Evolutionary conservation across 2,113 vertebrate genomes (phyloP).

Genomic region (Microtus richardsoni): DNA sequence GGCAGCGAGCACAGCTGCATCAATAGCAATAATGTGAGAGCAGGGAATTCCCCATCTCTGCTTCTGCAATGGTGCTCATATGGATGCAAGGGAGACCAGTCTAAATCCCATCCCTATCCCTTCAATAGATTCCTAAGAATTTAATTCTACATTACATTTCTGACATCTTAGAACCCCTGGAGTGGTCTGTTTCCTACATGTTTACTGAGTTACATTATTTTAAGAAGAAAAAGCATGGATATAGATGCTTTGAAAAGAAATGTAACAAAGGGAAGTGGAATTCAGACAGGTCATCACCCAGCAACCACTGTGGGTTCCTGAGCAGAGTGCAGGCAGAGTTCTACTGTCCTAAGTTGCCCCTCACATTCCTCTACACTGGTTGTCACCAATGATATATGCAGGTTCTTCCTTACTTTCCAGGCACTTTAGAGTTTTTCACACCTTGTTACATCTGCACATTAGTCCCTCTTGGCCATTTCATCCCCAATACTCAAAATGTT

Average conservation of each 20-base stretch:
- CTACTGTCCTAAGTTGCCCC: rapidly evolving
- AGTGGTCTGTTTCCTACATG: neutral
- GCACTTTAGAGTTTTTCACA: neutral
- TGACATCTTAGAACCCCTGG: neutral
- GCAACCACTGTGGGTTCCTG: neutral
- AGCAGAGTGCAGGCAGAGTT: neutral
- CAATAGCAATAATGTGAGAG: rapidly evolving
- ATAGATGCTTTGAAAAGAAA: neutral
- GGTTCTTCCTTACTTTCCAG: neutral
- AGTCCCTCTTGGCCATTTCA: neutral
- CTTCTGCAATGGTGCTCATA: neutral
- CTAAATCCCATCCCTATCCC: neutral
- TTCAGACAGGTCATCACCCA: neutral
- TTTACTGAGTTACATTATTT: neutral
- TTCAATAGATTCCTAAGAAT: neutral
- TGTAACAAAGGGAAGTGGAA: neutral
- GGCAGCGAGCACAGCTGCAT: neutral
- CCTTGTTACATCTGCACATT: neutral
- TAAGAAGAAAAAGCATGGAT: neutral
- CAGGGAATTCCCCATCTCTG: neutral
- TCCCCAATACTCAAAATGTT: neutral
- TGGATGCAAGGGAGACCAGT: neutral
- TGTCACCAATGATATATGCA: rapidly evolving
- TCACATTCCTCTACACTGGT: neutral
- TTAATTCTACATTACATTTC: neutral